Evolutionary conservation across 2,888 invertebrate genomes (phyloP).

Genomic region (Erebia epiphron): DNA sequence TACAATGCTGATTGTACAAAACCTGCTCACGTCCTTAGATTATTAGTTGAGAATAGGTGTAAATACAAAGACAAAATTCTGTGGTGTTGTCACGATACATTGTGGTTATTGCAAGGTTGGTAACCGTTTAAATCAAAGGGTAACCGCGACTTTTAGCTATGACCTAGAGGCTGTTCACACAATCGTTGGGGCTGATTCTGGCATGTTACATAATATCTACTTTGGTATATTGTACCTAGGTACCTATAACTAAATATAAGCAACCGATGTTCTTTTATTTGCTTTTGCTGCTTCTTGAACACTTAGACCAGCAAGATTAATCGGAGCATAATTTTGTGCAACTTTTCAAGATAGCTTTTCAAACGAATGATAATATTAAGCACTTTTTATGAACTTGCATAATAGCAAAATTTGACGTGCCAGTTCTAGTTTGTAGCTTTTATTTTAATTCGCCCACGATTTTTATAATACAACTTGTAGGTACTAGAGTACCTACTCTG

Average conservation of each 20-base stretch:
- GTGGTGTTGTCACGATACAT: neutral
- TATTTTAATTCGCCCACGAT: conserved; percentile 25
- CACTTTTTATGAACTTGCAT: conserved; percentile 27
- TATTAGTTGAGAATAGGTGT: neutral
- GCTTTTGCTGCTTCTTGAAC: neutral
- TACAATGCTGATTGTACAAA: conserved; percentile 12
- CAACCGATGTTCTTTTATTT: too few species aligned
- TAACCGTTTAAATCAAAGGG: too few species aligned
- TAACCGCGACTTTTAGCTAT: too few species aligned
- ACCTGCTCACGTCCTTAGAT: conserved; percentile 16
- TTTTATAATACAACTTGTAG: conserved; percentile 21
- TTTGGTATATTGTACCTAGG: too few species aligned
- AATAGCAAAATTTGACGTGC: conserved; percentile 27
- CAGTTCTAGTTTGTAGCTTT: conserved; percentile 25
- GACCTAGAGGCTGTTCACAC: too few species aligned
- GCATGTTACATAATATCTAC: too few species aligned
- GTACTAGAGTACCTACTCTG: conserved; percentile 8
- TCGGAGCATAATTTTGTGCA: conserved; percentile 36
- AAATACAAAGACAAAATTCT: neutral
- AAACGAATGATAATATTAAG: conserved; percentile 23
- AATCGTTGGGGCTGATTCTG: too few species aligned
- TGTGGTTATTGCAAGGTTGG: too few species aligned
- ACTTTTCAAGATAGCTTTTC: conserved; percentile 10
- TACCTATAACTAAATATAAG: too few species aligned
- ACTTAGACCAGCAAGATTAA: conserved; percentile 27